These are phyloP conservation scores for Stomatorhinus walkeri DNA, from an alignment of 2,797 vertebrate genomes.

Conservation along the genomic window DNA sequence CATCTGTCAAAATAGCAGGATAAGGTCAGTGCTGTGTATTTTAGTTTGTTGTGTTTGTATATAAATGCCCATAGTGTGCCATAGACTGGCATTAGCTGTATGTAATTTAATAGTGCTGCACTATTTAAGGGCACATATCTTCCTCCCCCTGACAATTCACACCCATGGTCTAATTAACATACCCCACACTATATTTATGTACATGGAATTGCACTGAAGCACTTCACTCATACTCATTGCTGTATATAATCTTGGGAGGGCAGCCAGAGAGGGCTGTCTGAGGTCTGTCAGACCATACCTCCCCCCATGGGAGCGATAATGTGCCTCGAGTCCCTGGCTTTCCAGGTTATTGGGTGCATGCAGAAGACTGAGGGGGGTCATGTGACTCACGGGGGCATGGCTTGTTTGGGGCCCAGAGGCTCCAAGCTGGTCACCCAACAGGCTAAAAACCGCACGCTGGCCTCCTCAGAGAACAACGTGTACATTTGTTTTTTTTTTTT, in stretches of 20 bases:
- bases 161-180: slow-evolving; percentile 6
- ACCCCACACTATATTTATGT: neutral
- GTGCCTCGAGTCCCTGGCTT: neutral
- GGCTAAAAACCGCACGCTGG: neutral
- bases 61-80: neutral
- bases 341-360: neutral
- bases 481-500: neutral
- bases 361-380: neutral
- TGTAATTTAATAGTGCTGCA: neutral
- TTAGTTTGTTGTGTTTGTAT: neutral
- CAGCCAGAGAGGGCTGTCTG: neutral
- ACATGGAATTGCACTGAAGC: neutral
- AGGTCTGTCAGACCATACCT: neutral
- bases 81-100: neutral
- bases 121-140: neutral
- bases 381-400: neutral
- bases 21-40: neutral
- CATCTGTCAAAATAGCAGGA: neutral
- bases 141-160: neutral
- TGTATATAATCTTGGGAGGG: neutral
- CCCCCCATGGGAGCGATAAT: neutral
- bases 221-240: slow-evolving; percentile 5
- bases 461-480: neutral
- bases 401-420: neutral
- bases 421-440: neutral